Evolutionary conservation across 2,888 invertebrate species (phyloP), one percentile per base, ranked within the genome.

Genomic region (Ypsolopha scabrella): DNA sequence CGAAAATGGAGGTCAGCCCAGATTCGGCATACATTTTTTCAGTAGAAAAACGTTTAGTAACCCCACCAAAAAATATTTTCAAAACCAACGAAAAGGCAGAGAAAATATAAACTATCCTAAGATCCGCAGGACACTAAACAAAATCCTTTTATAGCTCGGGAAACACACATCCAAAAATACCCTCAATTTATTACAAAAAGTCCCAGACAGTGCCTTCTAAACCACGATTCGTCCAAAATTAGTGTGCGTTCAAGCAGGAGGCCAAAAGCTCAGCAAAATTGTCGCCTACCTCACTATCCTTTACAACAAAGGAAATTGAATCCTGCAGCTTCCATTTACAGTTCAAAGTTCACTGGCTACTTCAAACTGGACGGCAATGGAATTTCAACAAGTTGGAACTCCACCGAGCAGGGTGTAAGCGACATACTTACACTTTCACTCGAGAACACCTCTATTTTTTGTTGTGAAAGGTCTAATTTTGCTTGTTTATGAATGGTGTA

Each of bases 331-430:
- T 38, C 8, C 43, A 43, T 13, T 43, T 13, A 11, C 39, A 39
- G 34, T 75, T 71, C 76, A 76, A 70, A 70, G 64, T 69, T 66
- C 62, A 70, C 69, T 66, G 24, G 24, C 24, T 24, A 24, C 24
- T 24, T 24, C 4, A 65, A 67, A 70, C 67, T 72, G 76, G 65
- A 81, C 80, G 79, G 65, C 72, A 73, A 65, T 73, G 79, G 83
- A 85, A 85, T 85, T 83, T 81, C 83, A 85, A 83, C 83, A 83
- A 85, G 83, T 81, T 76, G 73, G 76, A 67, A 70, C 72, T 70
- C 57, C 60, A 64, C 67, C 67, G 60, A 59, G 64, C 68, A 65
- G 33, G 47, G 10, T 44, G 55, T 72, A 81, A 67, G 24, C 24
- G 24, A 24, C 24, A 24, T 3, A 24, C 4, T 24, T 24, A 24